Conservation (phyloP, 2,113 vertebrate species). For the Psophia crepitans region DNA sequence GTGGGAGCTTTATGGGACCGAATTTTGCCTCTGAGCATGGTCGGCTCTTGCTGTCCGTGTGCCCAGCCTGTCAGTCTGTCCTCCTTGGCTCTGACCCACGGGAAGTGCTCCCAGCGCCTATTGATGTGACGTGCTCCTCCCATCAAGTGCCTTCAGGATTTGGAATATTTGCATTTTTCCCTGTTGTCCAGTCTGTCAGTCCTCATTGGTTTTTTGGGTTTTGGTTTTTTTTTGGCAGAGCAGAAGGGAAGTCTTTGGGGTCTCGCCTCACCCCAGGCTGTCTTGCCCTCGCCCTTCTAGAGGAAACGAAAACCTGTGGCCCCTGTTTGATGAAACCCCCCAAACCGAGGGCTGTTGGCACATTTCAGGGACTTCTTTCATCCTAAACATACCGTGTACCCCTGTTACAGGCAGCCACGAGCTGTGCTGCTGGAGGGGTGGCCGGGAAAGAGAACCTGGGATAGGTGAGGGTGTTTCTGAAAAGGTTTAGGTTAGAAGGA, state of each 20-base stretch:
- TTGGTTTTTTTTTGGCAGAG: neutral
- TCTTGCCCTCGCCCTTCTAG: too few species aligned
- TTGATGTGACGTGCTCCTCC: neutral
- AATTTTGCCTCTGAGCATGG: neutral
- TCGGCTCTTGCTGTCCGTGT: neutral
- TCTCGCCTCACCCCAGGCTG: neutral
- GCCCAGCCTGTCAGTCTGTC: neutral
- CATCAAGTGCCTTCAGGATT: slow-evolving; percentile 44
- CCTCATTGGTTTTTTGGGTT: too few species aligned
- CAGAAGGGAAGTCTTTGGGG: neutral
- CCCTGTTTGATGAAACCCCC: neutral
- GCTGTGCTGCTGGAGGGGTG: neutral
- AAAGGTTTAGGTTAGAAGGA: neutral
- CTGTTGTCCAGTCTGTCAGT: too few species aligned
- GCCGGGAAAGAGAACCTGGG: neutral
- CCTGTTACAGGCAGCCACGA: accelerated
- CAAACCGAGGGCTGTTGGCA: neutral
- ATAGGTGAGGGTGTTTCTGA: neutral
- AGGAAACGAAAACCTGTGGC: neutral
- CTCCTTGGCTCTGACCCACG: neutral
- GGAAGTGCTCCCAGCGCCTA: neutral
- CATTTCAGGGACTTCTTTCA: neutral
- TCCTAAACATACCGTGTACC: accelerated
- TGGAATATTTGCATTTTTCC: neutral
- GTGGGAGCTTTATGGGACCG: neutral